Evolutionary conservation across 2,888 invertebrate species (phyloP).

Genomic region (Isotomurus palustris): DNA sequence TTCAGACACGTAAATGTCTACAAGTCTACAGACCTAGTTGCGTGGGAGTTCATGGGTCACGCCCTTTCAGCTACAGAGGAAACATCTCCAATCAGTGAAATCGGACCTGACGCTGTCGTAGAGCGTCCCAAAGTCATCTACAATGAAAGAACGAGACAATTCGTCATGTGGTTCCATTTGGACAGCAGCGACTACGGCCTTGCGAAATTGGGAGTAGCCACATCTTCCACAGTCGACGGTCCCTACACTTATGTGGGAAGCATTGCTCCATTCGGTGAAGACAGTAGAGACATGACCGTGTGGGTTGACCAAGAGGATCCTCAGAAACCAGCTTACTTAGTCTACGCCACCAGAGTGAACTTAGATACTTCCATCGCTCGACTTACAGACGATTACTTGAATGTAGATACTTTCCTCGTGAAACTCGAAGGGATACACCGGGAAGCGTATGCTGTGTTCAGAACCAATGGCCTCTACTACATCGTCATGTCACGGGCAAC

Average conservation of each 20-base stretch:
- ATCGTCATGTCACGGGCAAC: conserved; percentile 13
- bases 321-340: conserved; percentile 14
- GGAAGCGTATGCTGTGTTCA: conserved; percentile 22
- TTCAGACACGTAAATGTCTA: conserved; percentile 23
- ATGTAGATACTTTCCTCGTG: conserved; percentile 6
- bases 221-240: conserved; percentile 9
- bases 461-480: conserved; percentile 16
- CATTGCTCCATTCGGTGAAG: conserved; percentile 20
- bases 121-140: conserved; percentile 20
- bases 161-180: conserved; percentile 29
- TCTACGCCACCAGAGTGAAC: conserved; percentile 20
- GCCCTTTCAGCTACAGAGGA: conserved; percentile 4
- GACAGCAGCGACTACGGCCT: conserved; percentile 18
- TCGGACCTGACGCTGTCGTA: conserved; percentile 14
- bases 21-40: conserved; percentile 15
- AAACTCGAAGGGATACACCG: conserved; percentile 14
- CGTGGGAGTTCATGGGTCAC: conserved; percentile 13
- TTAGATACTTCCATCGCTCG: conserved; percentile 18
- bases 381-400: conserved; percentile 11
- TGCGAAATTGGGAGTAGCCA: conserved; percentile 19
- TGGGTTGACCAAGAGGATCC: conserved; percentile 20
- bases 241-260: conserved; percentile 15
- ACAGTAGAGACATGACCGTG: conserved; percentile 26
- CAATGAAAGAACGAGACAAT: conserved; percentile 7
- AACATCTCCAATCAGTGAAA: conserved; percentile 2